A percentile compares a stretch with the other conserved stretches of the same genome.
Conservation (phyloP, 2,797 vertebrate genomes). For the Parauchenoglanis ngamensis region DNA sequence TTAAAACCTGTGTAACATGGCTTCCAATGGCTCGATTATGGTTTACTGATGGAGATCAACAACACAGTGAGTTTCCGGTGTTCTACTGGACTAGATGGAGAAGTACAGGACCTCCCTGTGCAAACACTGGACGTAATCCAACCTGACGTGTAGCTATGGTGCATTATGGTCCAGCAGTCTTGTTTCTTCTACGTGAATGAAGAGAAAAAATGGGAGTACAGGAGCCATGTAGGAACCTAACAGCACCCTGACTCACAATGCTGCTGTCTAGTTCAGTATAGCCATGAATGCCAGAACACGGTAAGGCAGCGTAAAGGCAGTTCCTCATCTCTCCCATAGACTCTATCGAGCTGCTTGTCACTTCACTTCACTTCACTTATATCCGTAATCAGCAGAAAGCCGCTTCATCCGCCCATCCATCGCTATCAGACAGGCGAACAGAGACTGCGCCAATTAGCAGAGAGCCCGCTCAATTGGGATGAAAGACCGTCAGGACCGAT, state of each 20-base stretch:
- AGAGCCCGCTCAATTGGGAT: slow-evolving; percentile 33
- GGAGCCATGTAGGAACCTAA: neutral
- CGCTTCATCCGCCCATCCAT: slow-evolving; percentile 55
- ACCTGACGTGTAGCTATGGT: slow-evolving; percentile 50
- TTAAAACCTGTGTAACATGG: neutral
- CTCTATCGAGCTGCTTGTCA: slow-evolving; percentile 43
- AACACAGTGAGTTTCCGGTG: no score
- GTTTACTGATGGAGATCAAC: no score
- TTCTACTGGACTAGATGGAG: slow-evolving; percentile 31
- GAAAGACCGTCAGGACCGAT: slow-evolving; percentile 52
- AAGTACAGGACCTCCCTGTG: slow-evolving; percentile 23
- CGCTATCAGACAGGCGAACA: slow-evolving; percentile 64
- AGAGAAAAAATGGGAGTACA: slow-evolving; percentile 30
- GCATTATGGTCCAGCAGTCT: slow-evolving; percentile 45
- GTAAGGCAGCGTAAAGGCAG: neutral
- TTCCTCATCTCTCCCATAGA: slow-evolving; percentile 5
- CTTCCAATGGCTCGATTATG: neutral
- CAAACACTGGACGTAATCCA: slow-evolving; percentile 47
- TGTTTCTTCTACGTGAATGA: slow-evolving; percentile 47
- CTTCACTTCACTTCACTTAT: neutral
- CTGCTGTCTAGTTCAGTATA: neutral
- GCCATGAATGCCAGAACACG: neutral
- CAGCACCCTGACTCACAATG: neutral
- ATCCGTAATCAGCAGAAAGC: slow-evolving; percentile 60
- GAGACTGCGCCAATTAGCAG: slow-evolving; percentile 64